Evolutionary conservation across 2,888 invertebrate genomes (phyloP).

Genomic region (Conops quadrifasciatus): DNA sequence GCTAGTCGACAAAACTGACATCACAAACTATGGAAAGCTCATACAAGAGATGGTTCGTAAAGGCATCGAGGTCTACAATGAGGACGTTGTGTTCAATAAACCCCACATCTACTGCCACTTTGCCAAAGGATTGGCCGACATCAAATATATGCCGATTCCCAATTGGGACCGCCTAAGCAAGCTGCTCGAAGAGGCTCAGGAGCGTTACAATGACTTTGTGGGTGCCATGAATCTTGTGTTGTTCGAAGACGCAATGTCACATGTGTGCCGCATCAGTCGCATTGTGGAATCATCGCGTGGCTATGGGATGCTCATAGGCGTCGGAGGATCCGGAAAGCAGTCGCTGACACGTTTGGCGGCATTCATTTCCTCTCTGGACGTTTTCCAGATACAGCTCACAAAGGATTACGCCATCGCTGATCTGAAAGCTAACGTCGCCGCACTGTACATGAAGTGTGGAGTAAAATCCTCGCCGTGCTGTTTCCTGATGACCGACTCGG

Average conservation of each 20-base stretch:
- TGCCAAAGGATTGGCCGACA: conserved; percentile 88
- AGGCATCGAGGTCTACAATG: conserved; percentile 77
- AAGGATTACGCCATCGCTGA: conserved; percentile 88
- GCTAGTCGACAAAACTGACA: conserved; percentile 82
- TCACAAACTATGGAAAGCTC: conserved; percentile 76
- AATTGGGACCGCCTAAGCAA: conserved; percentile 77
- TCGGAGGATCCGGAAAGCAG: conserved; percentile 95
- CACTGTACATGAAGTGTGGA: conserved; percentile 86
- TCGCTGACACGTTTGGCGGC: conserved; percentile 87
- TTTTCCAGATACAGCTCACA: conserved; percentile 90
- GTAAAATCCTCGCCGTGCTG: conserved; percentile 84
- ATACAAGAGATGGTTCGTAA: conserved; percentile 82
- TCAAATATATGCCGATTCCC: conserved; percentile 84
- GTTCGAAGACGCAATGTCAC: conserved; percentile 94
- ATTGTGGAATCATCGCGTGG: conserved; percentile 92
- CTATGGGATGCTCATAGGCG: conserved; percentile 90
- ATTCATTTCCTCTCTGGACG: conserved; percentile 89
- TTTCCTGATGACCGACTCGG: conserved; percentile 93
- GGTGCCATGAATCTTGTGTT: conserved; percentile 93
- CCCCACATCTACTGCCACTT: conserved; percentile 94
- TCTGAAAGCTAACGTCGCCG: conserved; percentile 76
- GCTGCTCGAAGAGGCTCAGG: conserved; percentile 81
- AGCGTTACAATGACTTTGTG: conserved; percentile 87
- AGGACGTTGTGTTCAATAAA: conserved; percentile 74
- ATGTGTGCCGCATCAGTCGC: conserved; percentile 90